phyloP scores from a whole-genome alignment of 2,888 invertebrate species.

The Balanococcus diminutus region DNA sequence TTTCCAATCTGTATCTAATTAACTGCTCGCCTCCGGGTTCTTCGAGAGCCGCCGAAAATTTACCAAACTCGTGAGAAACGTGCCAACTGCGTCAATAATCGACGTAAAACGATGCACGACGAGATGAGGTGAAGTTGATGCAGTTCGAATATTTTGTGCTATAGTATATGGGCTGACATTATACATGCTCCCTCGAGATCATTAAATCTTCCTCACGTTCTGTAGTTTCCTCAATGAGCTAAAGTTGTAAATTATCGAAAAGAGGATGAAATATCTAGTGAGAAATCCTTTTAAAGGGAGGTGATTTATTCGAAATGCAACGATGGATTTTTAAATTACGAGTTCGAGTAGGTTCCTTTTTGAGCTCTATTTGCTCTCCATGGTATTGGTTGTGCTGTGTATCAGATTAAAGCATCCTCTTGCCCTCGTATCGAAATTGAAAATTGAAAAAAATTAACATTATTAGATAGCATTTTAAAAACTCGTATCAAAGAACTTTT shows the following conservation, averaged over 20 bases:
- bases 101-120: not conserved
- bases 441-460: no score
- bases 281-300: no score
- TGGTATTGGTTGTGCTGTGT: no score
- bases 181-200: not conserved
- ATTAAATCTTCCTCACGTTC: not conserved
- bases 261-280: not conserved
- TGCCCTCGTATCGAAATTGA: no score
- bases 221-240: not conserved
- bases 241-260: not conserved
- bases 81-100: not conserved
- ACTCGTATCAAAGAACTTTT: no score
- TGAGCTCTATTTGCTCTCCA: not conserved
- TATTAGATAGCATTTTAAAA: no score
- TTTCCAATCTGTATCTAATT: not conserved
- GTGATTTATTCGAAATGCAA: not conserved
- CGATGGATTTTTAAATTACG: no score
- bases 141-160: not conserved
- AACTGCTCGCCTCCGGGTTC: not conserved
- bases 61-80: not conserved
- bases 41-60: not conserved
- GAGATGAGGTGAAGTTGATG: not conserved
- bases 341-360: not conserved
- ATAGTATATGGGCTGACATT: not conserved
- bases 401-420: no score